These are phyloP conservation scores for Tenthredo notha DNA, from an alignment of 2,888 invertebrate genomes.

Conservation along the genomic window DNA sequence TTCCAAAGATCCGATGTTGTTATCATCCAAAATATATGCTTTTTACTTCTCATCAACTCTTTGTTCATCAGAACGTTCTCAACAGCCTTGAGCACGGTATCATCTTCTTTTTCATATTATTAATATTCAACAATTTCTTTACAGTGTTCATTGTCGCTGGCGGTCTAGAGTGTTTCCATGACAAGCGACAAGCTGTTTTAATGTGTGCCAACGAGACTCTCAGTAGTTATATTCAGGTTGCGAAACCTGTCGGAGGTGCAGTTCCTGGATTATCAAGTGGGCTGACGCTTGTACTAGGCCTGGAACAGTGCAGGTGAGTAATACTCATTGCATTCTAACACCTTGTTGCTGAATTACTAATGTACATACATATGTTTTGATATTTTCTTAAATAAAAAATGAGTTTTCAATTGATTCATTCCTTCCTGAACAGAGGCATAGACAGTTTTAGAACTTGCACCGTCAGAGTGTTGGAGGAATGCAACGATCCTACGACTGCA, in stretches of 20 bases:
- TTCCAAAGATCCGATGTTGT: neutral
- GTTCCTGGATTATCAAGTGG: constrained; percentile 69
- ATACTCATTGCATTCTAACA: neutral
- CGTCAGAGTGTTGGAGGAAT: constrained; percentile 83
- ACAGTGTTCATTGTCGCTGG: constrained; percentile 89
- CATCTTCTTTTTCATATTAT: neutral
- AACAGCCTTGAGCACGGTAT: neutral
- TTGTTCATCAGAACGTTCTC: constrained; percentile 11
- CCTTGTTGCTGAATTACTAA: neutral
- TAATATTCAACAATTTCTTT: constrained; percentile 62
- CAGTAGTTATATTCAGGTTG: constrained; percentile 79
- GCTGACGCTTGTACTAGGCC: constrained; percentile 83
- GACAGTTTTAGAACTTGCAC: constrained; percentile 81
- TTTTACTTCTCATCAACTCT: neutral
- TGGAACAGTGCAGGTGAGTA: constrained; percentile 81
- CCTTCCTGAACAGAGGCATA: constrained; percentile 79
- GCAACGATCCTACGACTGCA: constrained; percentile 87
- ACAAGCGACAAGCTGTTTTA: constrained; percentile 82
- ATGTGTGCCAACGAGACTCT: constrained; percentile 84
- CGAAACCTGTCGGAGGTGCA: constrained; percentile 57
- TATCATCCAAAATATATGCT: constrained; percentile 33
- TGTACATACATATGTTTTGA: neutral
- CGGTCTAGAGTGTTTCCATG: constrained; percentile 87
- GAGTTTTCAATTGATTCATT: constrained; percentile 52
- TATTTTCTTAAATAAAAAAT: neutral